Percentiles rank a stretch among this genome's conserved stretches.
Evolutionary conservation across 2,888 invertebrate genomes (phyloP).

Genomic region (Coelogynopora nodosa): DNA sequence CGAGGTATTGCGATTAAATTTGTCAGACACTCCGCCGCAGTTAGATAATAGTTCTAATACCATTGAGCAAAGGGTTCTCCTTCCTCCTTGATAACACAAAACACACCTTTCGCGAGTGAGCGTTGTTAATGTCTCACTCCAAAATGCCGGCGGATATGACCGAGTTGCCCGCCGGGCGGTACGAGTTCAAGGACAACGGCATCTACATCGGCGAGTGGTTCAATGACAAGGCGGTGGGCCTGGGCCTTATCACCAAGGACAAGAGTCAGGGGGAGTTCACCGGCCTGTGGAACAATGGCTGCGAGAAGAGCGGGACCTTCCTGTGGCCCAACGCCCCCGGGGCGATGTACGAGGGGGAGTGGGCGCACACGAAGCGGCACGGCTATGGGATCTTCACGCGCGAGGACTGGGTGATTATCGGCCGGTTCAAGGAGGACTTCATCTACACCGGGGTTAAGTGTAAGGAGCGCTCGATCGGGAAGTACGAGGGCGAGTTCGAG

Average conservation of each 20-base stretch:
- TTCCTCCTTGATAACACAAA: background rate
- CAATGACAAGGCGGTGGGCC: slow-evolving; percentile 43
- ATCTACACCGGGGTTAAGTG: slow-evolving; percentile 37
- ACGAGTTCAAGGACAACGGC: slow-evolving; percentile 44
- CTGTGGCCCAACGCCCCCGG: slow-evolving; percentile 42
- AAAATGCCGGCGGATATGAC: background rate
- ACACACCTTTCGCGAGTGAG: background rate
- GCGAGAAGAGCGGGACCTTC: slow-evolving; percentile 39
- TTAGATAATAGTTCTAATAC: background rate
- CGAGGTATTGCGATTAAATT: background rate
- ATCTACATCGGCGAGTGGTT: slow-evolving; percentile 44
- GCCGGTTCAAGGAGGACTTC: slow-evolving; percentile 41
- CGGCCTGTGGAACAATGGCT: slow-evolving; percentile 41
- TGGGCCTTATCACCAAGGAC: slow-evolving; percentile 42
- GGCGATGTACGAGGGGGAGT: slow-evolving; percentile 43
- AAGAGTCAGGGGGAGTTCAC: slow-evolving; percentile 42
- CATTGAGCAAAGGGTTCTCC: background rate
- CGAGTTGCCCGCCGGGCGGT: slow-evolving; percentile 40
- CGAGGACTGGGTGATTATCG: slow-evolving; percentile 42
- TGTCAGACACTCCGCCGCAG: background rate
- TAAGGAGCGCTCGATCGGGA: slow-evolving; percentile 40
- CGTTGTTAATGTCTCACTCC: background rate
- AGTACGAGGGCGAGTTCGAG: slow-evolving; percentile 38
- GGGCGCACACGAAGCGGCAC: slow-evolving; percentile 13
- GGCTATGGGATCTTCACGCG: slow-evolving; percentile 40